These are phyloP conservation scores for Pseudopodoces humilis DNA, from an alignment of 2,113 vertebrate genomes.

Conservation along the genomic window DNA sequence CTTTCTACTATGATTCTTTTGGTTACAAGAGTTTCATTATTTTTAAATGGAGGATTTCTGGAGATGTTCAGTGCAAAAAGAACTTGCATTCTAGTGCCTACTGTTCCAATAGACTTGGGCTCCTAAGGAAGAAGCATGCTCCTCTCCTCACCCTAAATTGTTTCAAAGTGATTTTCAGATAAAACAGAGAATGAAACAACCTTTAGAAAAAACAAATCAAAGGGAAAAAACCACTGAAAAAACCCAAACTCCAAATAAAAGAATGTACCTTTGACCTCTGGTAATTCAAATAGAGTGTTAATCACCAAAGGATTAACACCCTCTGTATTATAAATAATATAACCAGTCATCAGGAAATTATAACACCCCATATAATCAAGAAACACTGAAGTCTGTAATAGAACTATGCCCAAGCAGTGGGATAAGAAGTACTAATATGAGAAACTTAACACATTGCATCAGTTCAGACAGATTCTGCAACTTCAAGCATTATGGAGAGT, in stretches of 20 bases:
- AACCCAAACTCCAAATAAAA: background rate
- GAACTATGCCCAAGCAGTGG: background rate
- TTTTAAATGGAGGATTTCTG: background rate
- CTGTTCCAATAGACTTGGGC: background rate
- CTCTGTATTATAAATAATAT: conserved; percentile 46
- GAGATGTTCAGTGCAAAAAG: background rate
- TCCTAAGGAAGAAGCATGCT: background rate
- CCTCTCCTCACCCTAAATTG: background rate
- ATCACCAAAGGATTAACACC: conserved; percentile 58
- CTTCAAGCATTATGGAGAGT: background rate
- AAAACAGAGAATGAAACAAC: background rate
- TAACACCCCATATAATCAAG: conserved; percentile 31
- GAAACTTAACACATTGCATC: background rate
- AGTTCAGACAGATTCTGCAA: background rate
- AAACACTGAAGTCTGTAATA: background rate
- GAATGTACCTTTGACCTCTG: conserved; percentile 16
- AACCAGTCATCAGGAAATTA: conserved; percentile 40
- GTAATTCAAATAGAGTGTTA: conserved; percentile 31
- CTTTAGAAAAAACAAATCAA: background rate
- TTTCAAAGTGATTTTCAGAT: background rate
- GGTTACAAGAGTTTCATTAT: background rate
- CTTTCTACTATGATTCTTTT: background rate
- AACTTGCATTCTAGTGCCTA: background rate
- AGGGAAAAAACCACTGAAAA: background rate
- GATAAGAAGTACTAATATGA: background rate